Evolutionary conservation across 1,140 invertebrate genomes (phyloP), one percentile per base, ranked within the genome.

Genomic region (Atta colombica): DNA sequence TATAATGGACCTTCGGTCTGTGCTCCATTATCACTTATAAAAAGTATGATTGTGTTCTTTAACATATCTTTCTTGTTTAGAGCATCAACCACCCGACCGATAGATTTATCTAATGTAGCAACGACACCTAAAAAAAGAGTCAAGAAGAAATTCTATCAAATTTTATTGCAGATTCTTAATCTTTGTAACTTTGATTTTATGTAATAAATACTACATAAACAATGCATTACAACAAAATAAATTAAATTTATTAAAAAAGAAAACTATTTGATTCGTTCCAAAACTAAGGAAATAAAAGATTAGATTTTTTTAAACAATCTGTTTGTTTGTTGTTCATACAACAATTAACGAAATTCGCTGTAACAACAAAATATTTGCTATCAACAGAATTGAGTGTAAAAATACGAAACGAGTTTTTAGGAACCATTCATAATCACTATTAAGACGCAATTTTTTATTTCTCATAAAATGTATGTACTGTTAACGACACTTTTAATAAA

Each of bases 11-110:
- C 96, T 77, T 92, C 87, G 1, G 97, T 96, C n/a, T 96, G 95
- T 1, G 96, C 97, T 4, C 97, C 97, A 91, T 98, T 98, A 88
- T 98, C 98, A 2, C 96, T 96, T 55, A 97, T 96, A 89, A 98
- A 98, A 3, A 98, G 92, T 8, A 98, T 96, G 18, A 98, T 96
- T 8, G 97, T 96, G 92, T 98, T 97, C 1, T 96, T 86, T 28
- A 97, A 89, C 93, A 97, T 96, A 3, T 94, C 91, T 31, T 94
- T 93, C 1, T 93, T 86, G 7, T 92, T 85, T 7, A 97, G 91
- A 3, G 96, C 95, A 18, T 94, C 87, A 3, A 97, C 94, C 3
- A 97, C 95, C 66, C 93, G 92, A 14, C 97, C 97, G 0, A 97
- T 96, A 0, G 97, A 97, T 86, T 97, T 96, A 92, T 97, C 97